Evolutionary conservation across 1,140 invertebrate genomes (phyloP), one percentile per base, ranked within the genome.

Genomic region (Condylostylus longicornis): DNA sequence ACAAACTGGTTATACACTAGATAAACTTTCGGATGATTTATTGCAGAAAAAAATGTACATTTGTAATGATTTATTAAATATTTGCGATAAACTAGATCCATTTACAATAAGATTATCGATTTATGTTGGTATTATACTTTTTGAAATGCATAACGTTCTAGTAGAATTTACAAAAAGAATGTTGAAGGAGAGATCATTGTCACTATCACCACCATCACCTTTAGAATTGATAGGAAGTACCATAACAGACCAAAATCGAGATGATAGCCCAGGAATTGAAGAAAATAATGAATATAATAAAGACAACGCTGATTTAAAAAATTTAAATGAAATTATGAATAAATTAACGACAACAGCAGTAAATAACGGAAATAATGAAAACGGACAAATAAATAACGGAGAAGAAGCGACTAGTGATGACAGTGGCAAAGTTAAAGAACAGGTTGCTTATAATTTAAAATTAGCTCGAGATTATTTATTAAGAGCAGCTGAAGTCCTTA

Each of bases 101-200:
- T 65, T 73, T 23, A 74, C 74, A 38, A 66, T 72, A 3, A 69
- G 81, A 43, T 57, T 85, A 2, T 67, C 70, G 33, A 63, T 85
- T 21, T 84, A 84, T 46, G 68, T 70, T 2, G 71, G 72, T n/a
- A 75, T 82, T 15, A 61, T 81, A 20, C 63, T 76, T 23, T 70
- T 79, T 35, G 81, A 84, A 58, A 59, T 82, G 4, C 54, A 70
- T 38, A 55, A 74, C 47, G 70, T 71, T 13, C 46, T 74, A 48
- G 43, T 72, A 44, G 60, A 71, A 39, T 62, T 67, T 36, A 57
- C 65, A 5, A 66, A 67, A 29, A 50, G 68, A 28, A 66, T 65
- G 42, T 49, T 58, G n/a, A n/a, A n/a, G n/a, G n/a, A n/a, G n/a
- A n/a, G n/a, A n/a, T n/a, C n/a, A n/a, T n/a, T n/a, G n/a, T n/a